Percentiles rank a stretch among this genome's conserved stretches.
Conservation (phyloP, 37 sponge, comb jelly and placozoan genomes). For the Hormiphora californensis region DNA sequence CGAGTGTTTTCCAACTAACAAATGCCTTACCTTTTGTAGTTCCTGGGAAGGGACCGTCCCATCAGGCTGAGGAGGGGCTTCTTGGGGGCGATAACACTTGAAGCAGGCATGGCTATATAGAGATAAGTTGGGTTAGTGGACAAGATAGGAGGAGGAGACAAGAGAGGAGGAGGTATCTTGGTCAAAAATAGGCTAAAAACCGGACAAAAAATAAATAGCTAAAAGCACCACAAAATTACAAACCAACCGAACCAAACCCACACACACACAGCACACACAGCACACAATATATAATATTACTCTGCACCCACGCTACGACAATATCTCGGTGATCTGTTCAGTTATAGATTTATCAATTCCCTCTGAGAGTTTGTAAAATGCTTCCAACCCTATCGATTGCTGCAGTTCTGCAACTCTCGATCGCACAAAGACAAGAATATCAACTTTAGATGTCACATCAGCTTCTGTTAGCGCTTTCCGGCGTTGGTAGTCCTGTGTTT, state of each 20-base stretch:
- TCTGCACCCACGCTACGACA: too few species aligned
- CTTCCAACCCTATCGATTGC: background rate
- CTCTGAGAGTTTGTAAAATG: background rate
- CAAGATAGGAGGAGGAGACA: too few species aligned
- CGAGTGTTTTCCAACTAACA: too few species aligned
- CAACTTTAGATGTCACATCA: conserved; percentile 1
- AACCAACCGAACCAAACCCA: too few species aligned
- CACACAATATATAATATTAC: too few species aligned
- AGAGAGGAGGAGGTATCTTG: too few species aligned
- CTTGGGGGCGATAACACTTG: conserved; percentile 35
- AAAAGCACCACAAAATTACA: too few species aligned
- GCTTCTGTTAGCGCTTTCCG: background rate
- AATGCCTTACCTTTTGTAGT: background rate
- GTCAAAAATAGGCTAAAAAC: too few species aligned
- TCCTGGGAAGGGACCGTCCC: background rate
- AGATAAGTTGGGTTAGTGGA: too few species aligned
- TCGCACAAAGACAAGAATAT: background rate
- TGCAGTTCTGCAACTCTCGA: conserved; percentile 9
- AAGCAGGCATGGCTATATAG: background rate
- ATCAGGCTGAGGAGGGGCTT: conserved; percentile 28
- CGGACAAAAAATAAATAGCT: too few species aligned
- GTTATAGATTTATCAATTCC: background rate
- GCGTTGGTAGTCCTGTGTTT: conserved; percentile 25
- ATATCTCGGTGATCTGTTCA: too few species aligned
- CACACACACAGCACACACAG: too few species aligned